Conservation (phyloP, 2,113 vertebrate species). For the Cairina moschata region DNA sequence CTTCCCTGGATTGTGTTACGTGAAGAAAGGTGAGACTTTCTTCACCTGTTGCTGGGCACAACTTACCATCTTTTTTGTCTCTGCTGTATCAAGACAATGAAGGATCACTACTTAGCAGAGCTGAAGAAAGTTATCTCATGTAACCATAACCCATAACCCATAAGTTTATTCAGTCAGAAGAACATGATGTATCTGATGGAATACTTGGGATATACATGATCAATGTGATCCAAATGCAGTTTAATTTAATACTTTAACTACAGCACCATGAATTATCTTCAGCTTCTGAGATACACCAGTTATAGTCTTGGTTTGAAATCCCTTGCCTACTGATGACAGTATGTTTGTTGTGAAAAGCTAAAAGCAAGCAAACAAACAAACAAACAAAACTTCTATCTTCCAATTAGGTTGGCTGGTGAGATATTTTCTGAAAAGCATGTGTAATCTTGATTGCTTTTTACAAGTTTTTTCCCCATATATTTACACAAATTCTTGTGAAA, state of each 20-base stretch:
- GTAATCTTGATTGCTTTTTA: not conserved
- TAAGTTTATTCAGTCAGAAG: fast-evolving
- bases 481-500: not conserved
- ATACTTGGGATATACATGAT: not conserved
- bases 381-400: not conserved
- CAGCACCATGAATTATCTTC: not conserved
- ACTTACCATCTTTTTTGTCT: fast-evolving
- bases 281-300: not conserved
- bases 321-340: not conserved
- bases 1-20: not conserved
- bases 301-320: not conserved
- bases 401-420: not conserved
- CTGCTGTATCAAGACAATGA: not conserved
- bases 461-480: not conserved
- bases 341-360: not conserved
- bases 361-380: not conserved
- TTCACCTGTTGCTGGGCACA: not conserved
- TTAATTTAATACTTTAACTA: not conserved
- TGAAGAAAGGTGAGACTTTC: not conserved
- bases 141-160: not conserved
- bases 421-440: not conserved
- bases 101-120: not conserved
- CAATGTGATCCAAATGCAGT: not conserved
- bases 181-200: not conserved
- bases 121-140: not conserved